A percentile compares a stretch with the other conserved stretches of the same genome.
These are phyloP conservation scores for Leptinotarsa lineolata DNA, from an alignment of 1,140 invertebrate species.

Conservation along the genomic window DNA sequence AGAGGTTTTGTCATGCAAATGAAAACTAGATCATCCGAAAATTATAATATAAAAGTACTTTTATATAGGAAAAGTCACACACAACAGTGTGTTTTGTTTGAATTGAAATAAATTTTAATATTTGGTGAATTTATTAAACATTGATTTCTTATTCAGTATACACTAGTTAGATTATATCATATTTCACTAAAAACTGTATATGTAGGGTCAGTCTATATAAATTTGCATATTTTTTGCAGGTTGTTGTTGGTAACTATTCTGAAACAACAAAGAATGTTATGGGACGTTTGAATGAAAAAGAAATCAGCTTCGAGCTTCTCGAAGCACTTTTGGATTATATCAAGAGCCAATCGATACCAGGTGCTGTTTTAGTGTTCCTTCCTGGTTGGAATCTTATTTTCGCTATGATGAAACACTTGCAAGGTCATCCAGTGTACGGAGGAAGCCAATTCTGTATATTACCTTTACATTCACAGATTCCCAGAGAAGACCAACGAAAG, in stretches of 20 bases:
- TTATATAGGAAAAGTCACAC: too few relatives aligned
- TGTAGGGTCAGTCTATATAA: background rate
- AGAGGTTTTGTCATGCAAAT: too few relatives aligned
- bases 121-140: too few relatives aligned
- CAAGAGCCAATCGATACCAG: constrained; percentile 70
- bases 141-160: too few relatives aligned
- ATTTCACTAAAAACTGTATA: too few relatives aligned
- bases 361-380: constrained; percentile 89
- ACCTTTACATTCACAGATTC: constrained; percentile 89
- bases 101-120: too few relatives aligned
- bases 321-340: constrained; percentile 82
- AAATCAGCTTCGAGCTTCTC: constrained; percentile 90
- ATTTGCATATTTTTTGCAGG: constrained; percentile 31
- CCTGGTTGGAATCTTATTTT: constrained; percentile 96
- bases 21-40: too few relatives aligned
- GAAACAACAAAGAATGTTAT: constrained; percentile 72
- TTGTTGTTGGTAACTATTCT: constrained; percentile 60
- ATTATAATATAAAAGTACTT: too few relatives aligned
- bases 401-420: constrained; percentile 84
- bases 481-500: constrained; percentile 85
- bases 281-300: constrained; percentile 81
- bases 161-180: too few relatives aligned
- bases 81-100: too few relatives aligned
- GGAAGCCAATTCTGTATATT: constrained; percentile 71
- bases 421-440: constrained; percentile 77